A percentile compares a stretch with the other conserved stretches of the same genome.
These are phyloP conservation scores for Mormyrus hasselquistii DNA, from an alignment of 2,797 vertebrate genomes.

Conservation along the genomic window DNA sequence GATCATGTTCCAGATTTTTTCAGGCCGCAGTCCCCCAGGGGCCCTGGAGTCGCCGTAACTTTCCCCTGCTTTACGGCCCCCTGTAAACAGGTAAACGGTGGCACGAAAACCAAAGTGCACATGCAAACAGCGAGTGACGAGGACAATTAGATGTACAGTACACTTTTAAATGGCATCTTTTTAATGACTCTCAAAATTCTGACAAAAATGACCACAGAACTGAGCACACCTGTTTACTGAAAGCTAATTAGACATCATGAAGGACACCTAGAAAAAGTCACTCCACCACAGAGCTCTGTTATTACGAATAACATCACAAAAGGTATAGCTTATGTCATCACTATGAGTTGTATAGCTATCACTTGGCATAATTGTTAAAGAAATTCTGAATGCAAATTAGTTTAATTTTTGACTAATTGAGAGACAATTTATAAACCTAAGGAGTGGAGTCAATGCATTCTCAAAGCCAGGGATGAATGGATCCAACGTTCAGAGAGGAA, in stretches of 20 bases:
- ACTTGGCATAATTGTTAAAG: not conserved
- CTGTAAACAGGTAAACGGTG: not conserved
- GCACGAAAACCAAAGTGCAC: not conserved
- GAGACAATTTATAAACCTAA: not conserved
- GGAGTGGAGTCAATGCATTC: not conserved
- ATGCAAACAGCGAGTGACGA: not conserved
- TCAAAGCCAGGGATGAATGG: not conserved
- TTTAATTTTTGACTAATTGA: not conserved
- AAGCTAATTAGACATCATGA: not conserved
- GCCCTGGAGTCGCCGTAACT: not conserved
- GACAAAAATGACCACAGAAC: not conserved
- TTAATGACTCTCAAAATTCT: not conserved
- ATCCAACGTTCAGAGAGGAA: not conserved
- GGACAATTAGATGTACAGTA: not conserved
- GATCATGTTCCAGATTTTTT: not conserved
- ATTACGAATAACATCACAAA: not conserved
- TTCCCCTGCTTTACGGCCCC: not conserved
- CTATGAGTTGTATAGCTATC: not conserved
- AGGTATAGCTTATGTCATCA: not conserved
- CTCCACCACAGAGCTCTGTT: not conserved
- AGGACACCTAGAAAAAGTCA: not conserved
- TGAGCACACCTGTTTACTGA: not conserved
- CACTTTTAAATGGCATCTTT: not conserved
- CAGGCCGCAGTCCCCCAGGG: not conserved
- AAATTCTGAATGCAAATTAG: conserved; percentile 10